Evolutionary conservation across 2,113 vertebrate species (phyloP), one percentile per base, ranked within the genome.

Genomic region (Callopanchax toddi): DNA sequence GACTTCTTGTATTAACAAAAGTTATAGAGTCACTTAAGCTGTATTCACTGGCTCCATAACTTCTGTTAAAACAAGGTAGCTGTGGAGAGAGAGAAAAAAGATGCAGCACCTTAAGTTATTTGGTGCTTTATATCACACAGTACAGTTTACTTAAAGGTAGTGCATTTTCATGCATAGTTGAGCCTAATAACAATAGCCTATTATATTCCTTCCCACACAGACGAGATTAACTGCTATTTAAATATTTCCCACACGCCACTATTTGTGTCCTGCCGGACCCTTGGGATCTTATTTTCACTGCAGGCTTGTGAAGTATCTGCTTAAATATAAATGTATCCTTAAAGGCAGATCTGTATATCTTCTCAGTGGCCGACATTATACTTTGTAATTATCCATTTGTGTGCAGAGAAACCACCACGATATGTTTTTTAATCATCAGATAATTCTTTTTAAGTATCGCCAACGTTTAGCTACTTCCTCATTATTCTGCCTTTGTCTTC

Each of bases 361-460:
- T 18, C 37, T 48, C 5, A 60, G 60, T 20, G 10, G 26, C 59
- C 29, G 66, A 57, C 23, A 63, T 52, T 29, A 42, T 63, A 45
- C 20, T 21, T 58, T 29, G 40, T 86, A 76, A 84, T 87, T 83
- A 81, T 40, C 36, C 62, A 48, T 76, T 58, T 48, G 51, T 32
- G 46, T n/a, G 11, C 39, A 29, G 56, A 61, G 39, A 78, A 67
- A 50, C 69, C 16, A 25, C 53, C 55, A 43, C 1, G 34, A 53
- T 60, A 57, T 62, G 57, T 81, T 86, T 84, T 83, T 87, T 85
- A 74, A 86, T 84, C 44, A 65, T 78, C 26, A 18, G 21, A 71
- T 79, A 81, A 75, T 75, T 76, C 71, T 84, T 54, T 76, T 82
- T 63, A 77, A 71, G 70, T 43, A 62, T 68, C 66, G 62, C 42